These are phyloP conservation scores for Achatina immaculata DNA, from an alignment of 1,140 invertebrate genomes.

Conservation along the genomic window DNA sequence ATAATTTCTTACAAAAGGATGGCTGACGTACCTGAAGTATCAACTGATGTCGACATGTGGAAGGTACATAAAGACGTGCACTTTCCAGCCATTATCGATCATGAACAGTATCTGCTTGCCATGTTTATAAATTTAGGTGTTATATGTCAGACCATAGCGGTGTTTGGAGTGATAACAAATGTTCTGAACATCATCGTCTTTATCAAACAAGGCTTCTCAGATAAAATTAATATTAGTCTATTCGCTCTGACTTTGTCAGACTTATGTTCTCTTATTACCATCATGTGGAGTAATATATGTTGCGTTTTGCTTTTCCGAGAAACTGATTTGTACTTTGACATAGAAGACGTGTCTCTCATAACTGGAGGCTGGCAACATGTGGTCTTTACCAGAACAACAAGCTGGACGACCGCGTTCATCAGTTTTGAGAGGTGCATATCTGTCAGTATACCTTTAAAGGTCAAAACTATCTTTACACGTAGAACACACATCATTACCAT, in stretches of 20 bases:
- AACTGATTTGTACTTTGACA: background rate
- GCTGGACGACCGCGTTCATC: conserved; percentile 12
- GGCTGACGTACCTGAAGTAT: no score
- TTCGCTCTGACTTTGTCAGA: background rate
- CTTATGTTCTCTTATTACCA: background rate
- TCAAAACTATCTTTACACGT: background rate
- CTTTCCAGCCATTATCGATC: no score
- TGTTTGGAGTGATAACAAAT: background rate
- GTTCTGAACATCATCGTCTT: background rate
- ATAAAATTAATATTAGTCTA: background rate
- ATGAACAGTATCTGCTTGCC: background rate
- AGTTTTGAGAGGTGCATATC: conserved; percentile 5
- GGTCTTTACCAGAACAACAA: background rate
- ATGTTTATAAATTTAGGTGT: background rate
- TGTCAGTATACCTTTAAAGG: background rate
- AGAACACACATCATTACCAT: background rate
- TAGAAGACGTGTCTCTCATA: background rate
- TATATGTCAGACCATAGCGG: background rate
- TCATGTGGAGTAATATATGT: background rate
- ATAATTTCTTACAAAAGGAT: no score
- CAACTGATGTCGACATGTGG: no score
- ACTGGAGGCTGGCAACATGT: conserved; percentile 3
- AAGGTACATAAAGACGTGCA: no score
- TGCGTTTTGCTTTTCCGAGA: background rate
- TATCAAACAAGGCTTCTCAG: background rate